Conservation (phyloP, 2,797 vertebrate genomes). For the Lerista edwardsae region DNA sequence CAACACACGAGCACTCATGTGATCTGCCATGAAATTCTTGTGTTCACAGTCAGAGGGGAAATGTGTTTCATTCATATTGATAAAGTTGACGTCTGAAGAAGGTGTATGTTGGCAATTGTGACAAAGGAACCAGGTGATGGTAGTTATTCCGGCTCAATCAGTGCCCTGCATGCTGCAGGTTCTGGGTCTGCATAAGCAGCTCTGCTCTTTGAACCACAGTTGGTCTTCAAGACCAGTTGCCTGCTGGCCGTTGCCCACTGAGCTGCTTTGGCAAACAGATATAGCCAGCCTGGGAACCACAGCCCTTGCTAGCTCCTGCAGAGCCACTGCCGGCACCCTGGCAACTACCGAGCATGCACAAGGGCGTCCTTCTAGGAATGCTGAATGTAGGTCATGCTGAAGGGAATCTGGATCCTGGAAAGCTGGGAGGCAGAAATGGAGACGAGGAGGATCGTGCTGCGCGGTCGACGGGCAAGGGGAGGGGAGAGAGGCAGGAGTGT, state of each 20-base stretch:
- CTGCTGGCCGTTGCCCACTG: neutral
- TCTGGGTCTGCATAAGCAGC: neutral
- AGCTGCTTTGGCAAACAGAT: too few species aligned
- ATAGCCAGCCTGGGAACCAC: neutral
- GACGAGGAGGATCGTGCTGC: neutral
- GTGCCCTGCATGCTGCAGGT: neutral
- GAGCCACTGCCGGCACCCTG: neutral
- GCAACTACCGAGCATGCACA: neutral
- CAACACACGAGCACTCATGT: too few species aligned
- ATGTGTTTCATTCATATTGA: neutral
- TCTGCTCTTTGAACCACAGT: neutral
- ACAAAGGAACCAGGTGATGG: too few species aligned
- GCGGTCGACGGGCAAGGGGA: too few species aligned
- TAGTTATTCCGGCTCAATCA: too few species aligned
- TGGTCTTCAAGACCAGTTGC: neutral
- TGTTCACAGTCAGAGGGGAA: neutral
- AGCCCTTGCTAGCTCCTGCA: too few species aligned
- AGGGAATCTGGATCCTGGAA: conserved; percentile 10
- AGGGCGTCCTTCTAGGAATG: neutral
- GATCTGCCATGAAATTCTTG: neutral
- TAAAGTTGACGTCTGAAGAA: neutral
- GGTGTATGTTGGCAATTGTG: neutral
- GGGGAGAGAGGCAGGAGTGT: too few species aligned
- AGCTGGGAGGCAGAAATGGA: neutral
- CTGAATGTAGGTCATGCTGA: conserved; percentile 13